Evolutionary conservation across 2,888 invertebrate genomes (phyloP).

Genomic region (Ariolimax columbianus): DNA sequence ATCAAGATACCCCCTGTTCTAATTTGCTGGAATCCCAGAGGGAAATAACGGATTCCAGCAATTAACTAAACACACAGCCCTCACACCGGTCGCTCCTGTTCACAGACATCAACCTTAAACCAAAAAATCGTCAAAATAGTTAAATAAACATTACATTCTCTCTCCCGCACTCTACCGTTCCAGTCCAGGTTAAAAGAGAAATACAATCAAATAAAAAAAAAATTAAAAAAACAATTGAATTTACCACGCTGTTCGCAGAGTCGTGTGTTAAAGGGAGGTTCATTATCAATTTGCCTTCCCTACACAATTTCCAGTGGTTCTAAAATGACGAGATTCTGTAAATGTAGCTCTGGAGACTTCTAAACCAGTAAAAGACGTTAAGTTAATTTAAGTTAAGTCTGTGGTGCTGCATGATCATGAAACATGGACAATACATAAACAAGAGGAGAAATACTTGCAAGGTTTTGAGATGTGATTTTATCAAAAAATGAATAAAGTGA

Average conservation of each 20-base stretch:
- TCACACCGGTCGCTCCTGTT: conserved; percentile 17
- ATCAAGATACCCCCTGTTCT: conserved; percentile 40
- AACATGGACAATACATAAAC: no score
- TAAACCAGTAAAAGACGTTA: no score
- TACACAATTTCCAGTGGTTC: not conserved
- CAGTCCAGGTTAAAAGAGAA: not conserved
- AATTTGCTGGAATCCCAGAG: conserved; percentile 35
- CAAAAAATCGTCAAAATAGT: not conserved
- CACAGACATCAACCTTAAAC: conserved; percentile 2
- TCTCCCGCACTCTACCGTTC: not conserved
- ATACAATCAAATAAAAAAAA: not conserved
- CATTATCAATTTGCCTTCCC: no score
- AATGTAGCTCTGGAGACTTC: no score
- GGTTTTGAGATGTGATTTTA: no score
- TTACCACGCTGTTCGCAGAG: not conserved
- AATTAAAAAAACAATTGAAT: conserved; percentile 5
- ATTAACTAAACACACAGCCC: conserved; percentile 33
- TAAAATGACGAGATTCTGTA: not conserved
- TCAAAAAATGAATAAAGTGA: no score
- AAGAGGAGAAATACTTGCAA: no score
- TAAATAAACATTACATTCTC: conserved; percentile 18
- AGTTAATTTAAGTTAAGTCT: no score
- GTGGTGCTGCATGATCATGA: no score
- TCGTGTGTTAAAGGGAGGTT: not conserved
- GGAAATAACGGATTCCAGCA: conserved; percentile 43